These are phyloP conservation scores for Columba livia DNA, from an alignment of 2,113 vertebrate species.

Conservation along the genomic window DNA sequence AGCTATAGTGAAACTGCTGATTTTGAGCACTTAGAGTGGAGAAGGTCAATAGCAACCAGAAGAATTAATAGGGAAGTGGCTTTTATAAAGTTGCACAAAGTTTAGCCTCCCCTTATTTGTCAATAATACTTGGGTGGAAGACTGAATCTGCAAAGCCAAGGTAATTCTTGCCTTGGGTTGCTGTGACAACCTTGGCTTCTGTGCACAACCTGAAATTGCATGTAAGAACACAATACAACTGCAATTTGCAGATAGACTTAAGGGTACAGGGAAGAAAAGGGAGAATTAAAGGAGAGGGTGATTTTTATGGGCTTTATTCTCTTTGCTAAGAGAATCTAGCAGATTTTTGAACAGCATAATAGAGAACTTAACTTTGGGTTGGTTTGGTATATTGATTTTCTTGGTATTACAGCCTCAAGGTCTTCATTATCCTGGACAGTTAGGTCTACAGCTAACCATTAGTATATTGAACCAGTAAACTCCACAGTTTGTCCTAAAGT, in stretches of 20 bases:
- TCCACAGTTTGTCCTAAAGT: neutral
- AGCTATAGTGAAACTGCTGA: neutral
- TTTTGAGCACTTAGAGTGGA: neutral
- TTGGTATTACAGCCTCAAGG: neutral
- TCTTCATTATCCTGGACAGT: neutral
- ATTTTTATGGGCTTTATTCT: neutral
- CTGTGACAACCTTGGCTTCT: slow-evolving; percentile 57
- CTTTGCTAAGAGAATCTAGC: neutral
- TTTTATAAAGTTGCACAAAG: slow-evolving; percentile 1
- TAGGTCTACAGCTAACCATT: neutral
- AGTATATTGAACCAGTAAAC: neutral
- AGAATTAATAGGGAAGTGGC: neutral
- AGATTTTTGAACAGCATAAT: neutral
- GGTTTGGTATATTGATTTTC: neutral
- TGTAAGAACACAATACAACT: neutral
- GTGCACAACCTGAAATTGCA: neutral
- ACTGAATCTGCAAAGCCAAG: slow-evolving; percentile 14
- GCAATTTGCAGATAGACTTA: neutral
- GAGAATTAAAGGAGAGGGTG: neutral
- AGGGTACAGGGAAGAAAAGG: neutral
- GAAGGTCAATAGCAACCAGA: neutral
- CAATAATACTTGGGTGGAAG: neutral
- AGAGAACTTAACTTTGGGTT: neutral
- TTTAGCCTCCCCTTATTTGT: slow-evolving; percentile 7
- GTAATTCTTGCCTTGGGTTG: slow-evolving; percentile 40